phyloP scores from a whole-genome alignment of 2,888 invertebrate species.

The Palloptera scutellata region DNA sequence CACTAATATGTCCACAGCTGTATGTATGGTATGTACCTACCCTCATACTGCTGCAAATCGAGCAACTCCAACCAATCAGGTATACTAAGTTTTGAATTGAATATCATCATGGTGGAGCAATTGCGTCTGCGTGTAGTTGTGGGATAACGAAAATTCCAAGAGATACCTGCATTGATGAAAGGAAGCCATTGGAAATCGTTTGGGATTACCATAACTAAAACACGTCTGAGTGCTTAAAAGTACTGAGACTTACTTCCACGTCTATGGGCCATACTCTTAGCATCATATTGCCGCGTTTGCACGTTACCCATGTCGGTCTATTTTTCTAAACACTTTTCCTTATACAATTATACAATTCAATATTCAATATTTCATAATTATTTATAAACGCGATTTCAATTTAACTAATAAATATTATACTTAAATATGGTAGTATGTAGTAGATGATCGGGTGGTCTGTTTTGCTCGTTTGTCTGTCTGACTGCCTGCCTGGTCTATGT shows the following conservation, averaged over 20 bases:
- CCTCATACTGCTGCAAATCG: slow-evolving; percentile 69
- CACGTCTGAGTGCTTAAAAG: background rate
- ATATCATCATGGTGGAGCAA: slow-evolving; percentile 51
- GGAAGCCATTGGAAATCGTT: background rate
- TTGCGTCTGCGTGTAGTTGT: slow-evolving; percentile 55
- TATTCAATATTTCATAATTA: background rate
- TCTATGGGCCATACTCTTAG: slow-evolving; percentile 45
- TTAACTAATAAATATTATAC: slow-evolving; percentile 5
- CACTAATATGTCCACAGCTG: too few species aligned
- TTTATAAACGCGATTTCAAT: background rate
- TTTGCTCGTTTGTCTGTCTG: too few species aligned
- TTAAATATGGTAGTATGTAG: too few species aligned
- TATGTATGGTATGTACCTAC: too few species aligned
- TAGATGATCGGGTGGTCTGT: too few species aligned
- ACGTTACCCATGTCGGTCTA: slow-evolving; percentile 50
- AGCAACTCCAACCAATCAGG: slow-evolving; percentile 70
- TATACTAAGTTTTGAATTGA: slow-evolving; percentile 67
- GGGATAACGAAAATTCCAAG: slow-evolving; percentile 66
- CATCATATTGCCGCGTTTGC: slow-evolving; percentile 48
- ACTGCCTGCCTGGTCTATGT: background rate
- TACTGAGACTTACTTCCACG: slow-evolving; percentile 50
- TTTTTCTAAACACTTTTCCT: background rate
- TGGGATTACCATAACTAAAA: background rate
- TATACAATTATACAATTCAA: too few species aligned
- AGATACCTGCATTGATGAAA: slow-evolving; percentile 55